Percentiles rank a stretch among this genome's conserved stretches.
phyloP scores from a whole-genome alignment of 2,888 invertebrate species.

The Mesoligia furuncula region DNA sequence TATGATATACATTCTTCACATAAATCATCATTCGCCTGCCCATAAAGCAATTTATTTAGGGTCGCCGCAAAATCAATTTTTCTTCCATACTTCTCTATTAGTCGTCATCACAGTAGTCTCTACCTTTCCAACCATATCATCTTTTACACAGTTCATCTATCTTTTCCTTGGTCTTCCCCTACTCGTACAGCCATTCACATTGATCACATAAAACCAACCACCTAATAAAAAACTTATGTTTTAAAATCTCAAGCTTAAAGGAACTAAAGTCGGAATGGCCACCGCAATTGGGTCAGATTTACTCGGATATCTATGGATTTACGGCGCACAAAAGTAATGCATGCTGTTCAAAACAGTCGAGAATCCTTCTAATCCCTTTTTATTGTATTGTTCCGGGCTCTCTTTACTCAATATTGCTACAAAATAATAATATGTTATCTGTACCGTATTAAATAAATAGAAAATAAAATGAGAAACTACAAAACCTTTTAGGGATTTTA shows the following conservation, averaged over 20 bases:
- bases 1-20: not conserved
- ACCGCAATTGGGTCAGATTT: slow-evolving; percentile 36
- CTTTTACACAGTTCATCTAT: not conserved
- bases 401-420: not conserved
- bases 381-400: not conserved
- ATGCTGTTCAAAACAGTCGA: slow-evolving; percentile 5
- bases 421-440: not conserved
- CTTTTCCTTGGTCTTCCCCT: not conserved
- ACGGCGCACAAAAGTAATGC: slow-evolving; percentile 23
- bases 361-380: slow-evolving; percentile 31
- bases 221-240: slow-evolving; percentile 5
- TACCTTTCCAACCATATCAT: too few relatives aligned
- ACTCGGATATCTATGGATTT: too few relatives aligned
- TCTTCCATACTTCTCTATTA: not conserved
- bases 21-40: not conserved
- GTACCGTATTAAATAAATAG: not conserved
- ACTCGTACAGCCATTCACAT: not conserved
- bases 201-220: not conserved
- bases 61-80: too few relatives aligned
- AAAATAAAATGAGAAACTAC: too few relatives aligned
- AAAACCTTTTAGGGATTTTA: not conserved
- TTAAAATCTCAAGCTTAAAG: slow-evolving; percentile 15
- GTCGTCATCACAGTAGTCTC: not conserved
- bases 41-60: not conserved
- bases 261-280: not conserved